Base-by-base conservation (phyloP, 2,113 vertebrate species). In the Neomonachus schauinslandi region DNA sequence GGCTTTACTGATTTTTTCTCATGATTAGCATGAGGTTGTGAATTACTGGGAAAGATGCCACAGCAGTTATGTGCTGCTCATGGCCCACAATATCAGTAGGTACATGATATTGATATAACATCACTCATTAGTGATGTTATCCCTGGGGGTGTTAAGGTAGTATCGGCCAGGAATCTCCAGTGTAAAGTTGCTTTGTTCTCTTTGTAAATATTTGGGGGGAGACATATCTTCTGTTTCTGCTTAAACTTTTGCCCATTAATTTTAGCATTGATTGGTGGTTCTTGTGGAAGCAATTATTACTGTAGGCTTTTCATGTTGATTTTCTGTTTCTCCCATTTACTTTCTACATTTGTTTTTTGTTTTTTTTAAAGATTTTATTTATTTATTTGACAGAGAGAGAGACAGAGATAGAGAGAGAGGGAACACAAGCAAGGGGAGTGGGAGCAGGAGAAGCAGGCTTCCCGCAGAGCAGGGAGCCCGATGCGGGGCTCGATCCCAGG, bases 161-260 rank as follows among this genome's bases (percentile, higher is more conserved):
- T 72, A 24, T 42, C 53, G 74, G 33, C 46, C n/a, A 94, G 94
- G 92, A 94, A 76, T 69, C 36, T n/a, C 55, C 53, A 28, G 13
- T 42, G 12, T 39, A 69, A 83, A 81, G 10, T 89, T 63, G 51
- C 13, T 72, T 51, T 76, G 83, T 93, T 85, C 15, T 14, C 24
- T 82, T 67, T 87, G 86, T 76, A 86, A 87, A 89, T 69, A 87
- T 93, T 87, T 89, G 18, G 14, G 36, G 13, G 21, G 21, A 72
- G 53, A 91, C 83, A 59, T 1, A 42, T 82, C 42, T 59, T 31
- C 61, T 65, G 15, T 79, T 82, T 94, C 80, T 71, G 46, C 57
- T 95, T 82, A 83, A 95, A 92, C 22, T 69, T 86, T 57, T 86
- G n/a, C n/a, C 61, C 28, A 21, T 71, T 92, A 84, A 51, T 95